Conservation (phyloP, 2,888 invertebrate genomes). For the Harpagoxenus sublaevis region DNA sequence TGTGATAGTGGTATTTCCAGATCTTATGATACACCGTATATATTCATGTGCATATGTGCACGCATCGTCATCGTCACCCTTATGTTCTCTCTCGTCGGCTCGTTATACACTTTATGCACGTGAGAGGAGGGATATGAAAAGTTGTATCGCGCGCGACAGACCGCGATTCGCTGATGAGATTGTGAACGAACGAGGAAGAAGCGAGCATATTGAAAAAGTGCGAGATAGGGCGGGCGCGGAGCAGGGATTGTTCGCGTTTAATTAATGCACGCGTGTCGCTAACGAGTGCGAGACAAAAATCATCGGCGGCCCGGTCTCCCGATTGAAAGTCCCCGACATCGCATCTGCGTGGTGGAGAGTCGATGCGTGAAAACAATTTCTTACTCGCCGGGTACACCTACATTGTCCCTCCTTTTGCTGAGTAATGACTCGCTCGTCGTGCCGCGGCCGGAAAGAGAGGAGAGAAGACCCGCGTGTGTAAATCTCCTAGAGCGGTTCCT, state of each 20-base stretch:
- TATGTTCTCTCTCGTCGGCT: slow-evolving; percentile 61
- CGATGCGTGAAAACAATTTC: slow-evolving; percentile 72
- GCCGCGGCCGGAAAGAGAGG: neutral
- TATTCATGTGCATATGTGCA: slow-evolving; percentile 1
- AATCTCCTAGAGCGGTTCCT: slow-evolving; percentile 47
- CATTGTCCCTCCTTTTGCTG: slow-evolving; percentile 69
- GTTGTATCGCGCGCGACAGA: slow-evolving; percentile 67
- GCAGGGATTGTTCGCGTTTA: slow-evolving; percentile 61
- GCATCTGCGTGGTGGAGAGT: slow-evolving; percentile 60
- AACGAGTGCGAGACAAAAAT: slow-evolving; percentile 75
- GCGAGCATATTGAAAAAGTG: slow-evolving; percentile 26
- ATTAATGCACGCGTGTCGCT: slow-evolving; percentile 77
- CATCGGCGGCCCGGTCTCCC: slow-evolving; percentile 68
- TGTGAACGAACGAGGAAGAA: slow-evolving; percentile 33
- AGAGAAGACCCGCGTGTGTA: slow-evolving; percentile 16
- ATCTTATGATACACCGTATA: slow-evolving; percentile 27
- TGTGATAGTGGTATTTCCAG: neutral
- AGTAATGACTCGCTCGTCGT: slow-evolving; percentile 69
- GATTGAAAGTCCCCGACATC: slow-evolving; percentile 67
- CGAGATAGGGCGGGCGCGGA: neutral
- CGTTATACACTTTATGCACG: slow-evolving; percentile 76
- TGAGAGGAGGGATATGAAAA: slow-evolving; percentile 63
- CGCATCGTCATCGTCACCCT: slow-evolving; percentile 50
- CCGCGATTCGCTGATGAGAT: slow-evolving; percentile 50
- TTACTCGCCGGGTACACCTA: slow-evolving; percentile 60